Base-by-base conservation (phyloP, 1,140 invertebrate genomes). In the Ooceraea biroi region DNA sequence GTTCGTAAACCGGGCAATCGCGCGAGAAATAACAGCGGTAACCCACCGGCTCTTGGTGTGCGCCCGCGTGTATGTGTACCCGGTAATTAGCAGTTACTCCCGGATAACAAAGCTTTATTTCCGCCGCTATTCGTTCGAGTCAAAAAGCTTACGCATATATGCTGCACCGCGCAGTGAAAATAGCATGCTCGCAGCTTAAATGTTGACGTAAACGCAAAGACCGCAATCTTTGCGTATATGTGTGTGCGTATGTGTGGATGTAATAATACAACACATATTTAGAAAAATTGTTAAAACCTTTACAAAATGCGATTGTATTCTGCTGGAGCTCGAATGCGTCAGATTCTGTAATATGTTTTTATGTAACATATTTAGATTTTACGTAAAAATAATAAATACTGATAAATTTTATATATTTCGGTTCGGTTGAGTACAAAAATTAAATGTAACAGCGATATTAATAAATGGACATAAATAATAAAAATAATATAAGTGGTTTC, bases 1-100 rank as follows among this genome's bases (percentile, higher is more conserved):
- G 65, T 71, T 80, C 65, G 36, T 71, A 80, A 80, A 71, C 76
- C 36, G 22, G 10, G 52, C 50, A 44, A 71, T 80, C 36, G 76
- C 36, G 17, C 12, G 52, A 66, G 17, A 80, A 58, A 25, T 71
- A 71, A 80, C 30, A 65, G 12, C 17, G 50, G 12, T 44, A 69
- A 44, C 36, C 17, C 19, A 8, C 5, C 0, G 50, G n/a, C n/a
- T n/a, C n/a, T 3, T 14, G 30, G 11, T 17, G 10, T 27, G 44
- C n/a, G 61, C 30, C 22, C n/a, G 50, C 11, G 5, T 69, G 17
- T 11, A 36, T 36, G 7, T 36, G 36, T 7, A 7, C 7, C 8
- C 11, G 17, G 5, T 80, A 80, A 80, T 80, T 80, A 69, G 17
- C 22, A 44, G 25, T 58, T 46, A 78, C n/a, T 55, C 7, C 7